A percentile compares a stretch with the other conserved stretches of the same genome.
Evolutionary conservation across 2,113 vertebrate genomes (phyloP).

Genomic region (Hemiprocne comata): DNA sequence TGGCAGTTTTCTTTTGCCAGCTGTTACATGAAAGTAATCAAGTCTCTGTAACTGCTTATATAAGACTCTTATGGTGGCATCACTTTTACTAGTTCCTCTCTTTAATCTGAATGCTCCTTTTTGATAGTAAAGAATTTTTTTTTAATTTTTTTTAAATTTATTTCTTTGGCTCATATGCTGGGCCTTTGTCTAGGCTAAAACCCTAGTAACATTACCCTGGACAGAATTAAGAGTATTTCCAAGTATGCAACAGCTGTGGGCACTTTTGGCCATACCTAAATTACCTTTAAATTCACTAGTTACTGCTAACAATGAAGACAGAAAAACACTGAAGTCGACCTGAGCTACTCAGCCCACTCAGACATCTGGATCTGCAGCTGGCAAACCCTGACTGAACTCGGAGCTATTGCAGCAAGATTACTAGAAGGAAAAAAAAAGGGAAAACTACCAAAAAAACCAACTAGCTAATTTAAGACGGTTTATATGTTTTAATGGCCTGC

Average conservation of each 20-base stretch:
- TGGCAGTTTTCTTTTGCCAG: slow-evolving; percentile 33
- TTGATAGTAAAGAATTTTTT: neutral
- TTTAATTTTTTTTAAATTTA: neutral
- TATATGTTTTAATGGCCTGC: neutral
- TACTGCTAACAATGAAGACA: neutral
- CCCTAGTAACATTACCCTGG: neutral
- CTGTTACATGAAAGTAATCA: slow-evolving; percentile 11
- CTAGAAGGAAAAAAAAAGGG: accelerated
- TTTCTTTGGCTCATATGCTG: neutral
- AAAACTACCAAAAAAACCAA: neutral
- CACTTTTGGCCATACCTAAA: neutral
- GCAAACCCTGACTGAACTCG: neutral
- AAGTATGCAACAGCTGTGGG: neutral
- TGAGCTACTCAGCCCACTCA: neutral
- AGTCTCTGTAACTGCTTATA: neutral
- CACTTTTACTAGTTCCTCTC: neutral
- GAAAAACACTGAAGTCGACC: neutral
- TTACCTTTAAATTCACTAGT: neutral
- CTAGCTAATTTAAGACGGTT: neutral
- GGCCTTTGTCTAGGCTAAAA: neutral
- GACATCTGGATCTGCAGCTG: neutral
- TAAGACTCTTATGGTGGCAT: neutral
- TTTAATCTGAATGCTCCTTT: neutral
- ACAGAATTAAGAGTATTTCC: neutral
- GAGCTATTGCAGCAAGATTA: neutral